Evolutionary conservation across 2,113 vertebrate species (phyloP).

Genomic region (Pheucticus melanocephalus): DNA sequence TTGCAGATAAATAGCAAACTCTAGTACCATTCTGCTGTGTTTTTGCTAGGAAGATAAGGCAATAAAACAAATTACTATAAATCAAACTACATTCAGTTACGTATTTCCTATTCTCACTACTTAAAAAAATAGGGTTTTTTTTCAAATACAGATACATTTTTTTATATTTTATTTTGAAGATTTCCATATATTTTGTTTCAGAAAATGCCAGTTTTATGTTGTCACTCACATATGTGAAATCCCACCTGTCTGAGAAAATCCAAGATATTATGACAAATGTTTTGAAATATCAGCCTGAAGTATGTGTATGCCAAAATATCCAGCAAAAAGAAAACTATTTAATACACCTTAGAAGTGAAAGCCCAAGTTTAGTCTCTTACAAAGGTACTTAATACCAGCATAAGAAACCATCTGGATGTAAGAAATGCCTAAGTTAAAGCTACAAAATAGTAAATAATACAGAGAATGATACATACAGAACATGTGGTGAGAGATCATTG

Average conservation of each 20-base stretch:
- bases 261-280: background rate
- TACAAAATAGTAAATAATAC: slow-evolving; percentile 60
- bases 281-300: background rate
- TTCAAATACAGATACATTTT: rapidly evolving
- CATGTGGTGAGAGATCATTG: slow-evolving; percentile 61
- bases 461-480: slow-evolving; percentile 47
- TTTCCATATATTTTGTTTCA: background rate
- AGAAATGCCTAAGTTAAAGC: slow-evolving; percentile 49
- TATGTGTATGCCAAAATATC: background rate
- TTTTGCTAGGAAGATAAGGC: background rate
- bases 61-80: background rate
- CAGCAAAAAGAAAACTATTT: background rate
- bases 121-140: background rate
- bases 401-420: slow-evolving; percentile 61
- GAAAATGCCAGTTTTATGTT: background rate
- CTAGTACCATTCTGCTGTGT: background rate
- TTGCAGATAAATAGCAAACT: background rate
- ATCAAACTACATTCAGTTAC: background rate
- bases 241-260: background rate
- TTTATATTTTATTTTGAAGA: background rate
- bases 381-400: background rate
- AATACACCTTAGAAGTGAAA: background rate
- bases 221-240: background rate
- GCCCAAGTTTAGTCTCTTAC: background rate
- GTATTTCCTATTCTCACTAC: background rate